Conservation (phyloP, 37 sponge, comb jelly and placozoan genomes). For the Petrosia ficiformis region DNA sequence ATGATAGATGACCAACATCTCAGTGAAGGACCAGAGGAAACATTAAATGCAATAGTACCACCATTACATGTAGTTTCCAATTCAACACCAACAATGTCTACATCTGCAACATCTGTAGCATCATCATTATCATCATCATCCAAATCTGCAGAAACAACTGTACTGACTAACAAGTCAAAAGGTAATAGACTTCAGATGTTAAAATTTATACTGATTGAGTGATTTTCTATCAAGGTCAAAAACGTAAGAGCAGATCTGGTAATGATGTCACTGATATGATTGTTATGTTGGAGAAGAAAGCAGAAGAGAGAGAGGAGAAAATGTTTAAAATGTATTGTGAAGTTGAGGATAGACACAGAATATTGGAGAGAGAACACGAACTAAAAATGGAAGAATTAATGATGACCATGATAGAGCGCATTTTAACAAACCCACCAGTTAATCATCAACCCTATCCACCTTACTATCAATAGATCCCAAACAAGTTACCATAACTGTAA, state of each 20-base stretch:
- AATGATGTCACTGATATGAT: conserved; percentile 2
- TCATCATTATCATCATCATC: not conserved
- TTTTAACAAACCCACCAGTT: not conserved
- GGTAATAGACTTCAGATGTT: not conserved
- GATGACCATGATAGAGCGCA: conserved; percentile 5
- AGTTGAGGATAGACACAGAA: not conserved
- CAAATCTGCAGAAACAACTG: too few relatives aligned
- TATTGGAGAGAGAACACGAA: conserved; percentile 11
- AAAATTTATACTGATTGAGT: not conserved
- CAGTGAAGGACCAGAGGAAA: too few relatives aligned
- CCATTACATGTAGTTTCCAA: too few relatives aligned
- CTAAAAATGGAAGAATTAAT: conserved; percentile 1
- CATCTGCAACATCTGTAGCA: too few relatives aligned
- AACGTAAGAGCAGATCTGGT: not conserved
- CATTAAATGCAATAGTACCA: too few relatives aligned
- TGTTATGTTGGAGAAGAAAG: not conserved
- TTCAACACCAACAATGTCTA: too few relatives aligned
- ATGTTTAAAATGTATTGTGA: not conserved
- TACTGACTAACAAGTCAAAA: not conserved
- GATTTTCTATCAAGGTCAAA: not conserved
- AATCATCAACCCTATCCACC: not conserved
- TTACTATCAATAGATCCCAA: not conserved
- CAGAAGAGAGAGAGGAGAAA: not conserved
- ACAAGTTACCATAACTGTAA: not conserved
- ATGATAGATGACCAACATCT: not conserved